These are phyloP conservation scores for Rotaria magnacalcarata DNA, from an alignment of 2,888 invertebrate genomes.

Conservation along the genomic window DNA sequence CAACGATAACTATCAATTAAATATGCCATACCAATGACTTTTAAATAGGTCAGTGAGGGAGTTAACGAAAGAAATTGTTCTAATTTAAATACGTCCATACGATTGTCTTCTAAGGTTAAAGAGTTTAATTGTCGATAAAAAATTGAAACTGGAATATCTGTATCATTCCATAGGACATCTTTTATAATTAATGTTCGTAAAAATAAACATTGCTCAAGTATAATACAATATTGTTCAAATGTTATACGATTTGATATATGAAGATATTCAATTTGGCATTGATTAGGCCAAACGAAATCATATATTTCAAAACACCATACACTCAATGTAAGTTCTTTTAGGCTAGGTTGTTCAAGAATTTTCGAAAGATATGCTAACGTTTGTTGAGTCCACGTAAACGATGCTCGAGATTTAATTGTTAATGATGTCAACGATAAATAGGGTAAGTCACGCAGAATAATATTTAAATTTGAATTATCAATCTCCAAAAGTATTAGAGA, in stretches of 20 bases:
- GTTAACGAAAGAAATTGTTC: conserved; percentile 25
- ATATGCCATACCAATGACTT: background rate
- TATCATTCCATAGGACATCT: background rate
- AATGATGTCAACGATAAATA: background rate
- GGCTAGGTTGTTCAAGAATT: background rate
- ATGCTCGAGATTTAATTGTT: background rate
- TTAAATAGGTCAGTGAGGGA: background rate
- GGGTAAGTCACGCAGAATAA: background rate
- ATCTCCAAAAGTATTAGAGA: background rate
- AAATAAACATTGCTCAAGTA: background rate
- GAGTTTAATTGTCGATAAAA: background rate
- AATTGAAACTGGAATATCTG: background rate
- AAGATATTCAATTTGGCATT: background rate
- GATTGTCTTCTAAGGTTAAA: background rate
- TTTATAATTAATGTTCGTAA: background rate
- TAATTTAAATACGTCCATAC: conserved; percentile 2
- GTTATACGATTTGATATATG: background rate
- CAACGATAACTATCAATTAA: conserved; percentile 11
- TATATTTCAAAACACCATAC: conserved; percentile 10
- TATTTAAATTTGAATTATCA: background rate
- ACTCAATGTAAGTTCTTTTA: conserved; percentile 5
- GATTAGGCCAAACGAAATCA: background rate
- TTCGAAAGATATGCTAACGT: background rate
- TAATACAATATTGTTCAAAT: background rate
- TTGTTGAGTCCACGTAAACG: background rate